Percentiles rank a stretch among this genome's conserved stretches.
phyloP scores from a whole-genome alignment of 1,140 invertebrate species.

The Spodoptera frugiperda region DNA sequence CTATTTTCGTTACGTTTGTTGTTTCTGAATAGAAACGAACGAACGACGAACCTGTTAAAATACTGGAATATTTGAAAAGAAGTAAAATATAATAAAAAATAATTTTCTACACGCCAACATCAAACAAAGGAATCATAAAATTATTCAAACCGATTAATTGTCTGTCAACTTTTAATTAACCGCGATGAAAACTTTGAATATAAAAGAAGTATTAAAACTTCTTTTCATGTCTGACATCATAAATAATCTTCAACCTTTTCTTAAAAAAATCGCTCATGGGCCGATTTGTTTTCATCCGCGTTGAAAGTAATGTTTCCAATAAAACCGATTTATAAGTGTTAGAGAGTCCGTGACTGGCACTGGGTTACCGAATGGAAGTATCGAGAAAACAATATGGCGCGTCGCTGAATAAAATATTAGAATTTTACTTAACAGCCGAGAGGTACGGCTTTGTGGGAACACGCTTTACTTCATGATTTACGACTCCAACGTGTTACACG shows the following conservation, averaged over 20 bases:
- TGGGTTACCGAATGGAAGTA: slow-evolving; percentile 40
- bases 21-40: too few relatives aligned
- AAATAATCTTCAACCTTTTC: not conserved
- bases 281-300: slow-evolving; percentile 19
- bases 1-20: not conserved
- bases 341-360: slow-evolving; percentile 55
- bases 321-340: slow-evolving; percentile 57
- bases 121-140: slow-evolving; percentile 1
- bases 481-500: slow-evolving; percentile 58
- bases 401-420: slow-evolving; percentile 59
- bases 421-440: slow-evolving; percentile 48
- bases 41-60: not conserved
- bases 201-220: slow-evolving; percentile 16
- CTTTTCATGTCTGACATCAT: slow-evolving; percentile 7
- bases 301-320: slow-evolving; percentile 51
- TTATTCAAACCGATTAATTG: slow-evolving; percentile 19
- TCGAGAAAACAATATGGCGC: slow-evolving; percentile 53
- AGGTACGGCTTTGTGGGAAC: slow-evolving; percentile 49
- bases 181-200: slow-evolving; percentile 22
- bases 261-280: slow-evolving; percentile 3
- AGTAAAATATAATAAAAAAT: not conserved
- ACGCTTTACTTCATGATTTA: slow-evolving; percentile 66
- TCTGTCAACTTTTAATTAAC: slow-evolving; percentile 15
- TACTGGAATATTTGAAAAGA: not conserved
- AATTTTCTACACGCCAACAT: slow-evolving; percentile 1